phyloP scores from a whole-genome alignment of 92 coral and sea anemone species.

The Phymanthus crucifer region DNA sequence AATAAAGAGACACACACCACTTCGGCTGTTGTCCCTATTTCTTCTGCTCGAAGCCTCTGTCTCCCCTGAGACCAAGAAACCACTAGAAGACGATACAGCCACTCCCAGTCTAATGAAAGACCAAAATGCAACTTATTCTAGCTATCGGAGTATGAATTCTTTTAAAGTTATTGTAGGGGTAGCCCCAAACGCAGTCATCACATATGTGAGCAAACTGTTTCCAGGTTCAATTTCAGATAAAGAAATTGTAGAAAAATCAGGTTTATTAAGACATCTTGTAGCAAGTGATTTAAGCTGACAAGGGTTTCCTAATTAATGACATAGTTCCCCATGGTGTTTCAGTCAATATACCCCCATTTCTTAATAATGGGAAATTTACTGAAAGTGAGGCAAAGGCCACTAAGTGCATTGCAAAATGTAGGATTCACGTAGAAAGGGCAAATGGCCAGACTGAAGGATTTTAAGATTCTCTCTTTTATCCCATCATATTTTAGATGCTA shows the following conservation, averaged over 20 bases:
- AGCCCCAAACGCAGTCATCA: conserved; percentile 65
- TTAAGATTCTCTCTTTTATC: conserved; percentile 51
- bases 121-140: conserved; percentile 48
- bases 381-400: background rate
- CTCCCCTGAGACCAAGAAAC: too few species aligned
- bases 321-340: background rate
- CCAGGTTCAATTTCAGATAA: conserved; percentile 70
- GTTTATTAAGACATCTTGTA: background rate
- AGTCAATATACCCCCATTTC: background rate
- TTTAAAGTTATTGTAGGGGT: conserved; percentile 54
- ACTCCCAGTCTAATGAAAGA: conserved; percentile 46
- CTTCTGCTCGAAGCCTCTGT: too few species aligned
- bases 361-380: too few species aligned
- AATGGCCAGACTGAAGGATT: conserved; percentile 44
- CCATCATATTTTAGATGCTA: too few species aligned
- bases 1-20: too few species aligned
- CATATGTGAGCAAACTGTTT: conserved; percentile 55
- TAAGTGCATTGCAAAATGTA: background rate
- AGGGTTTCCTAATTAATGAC: background rate
- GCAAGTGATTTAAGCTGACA: background rate
- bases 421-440: background rate
- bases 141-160: conserved; percentile 47
- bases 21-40: too few species aligned
- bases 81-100: too few species aligned
- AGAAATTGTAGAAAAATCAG: conserved; percentile 23